Conservation (phyloP, 2,888 invertebrate species). For the Bombyx huttoni region DNA sequence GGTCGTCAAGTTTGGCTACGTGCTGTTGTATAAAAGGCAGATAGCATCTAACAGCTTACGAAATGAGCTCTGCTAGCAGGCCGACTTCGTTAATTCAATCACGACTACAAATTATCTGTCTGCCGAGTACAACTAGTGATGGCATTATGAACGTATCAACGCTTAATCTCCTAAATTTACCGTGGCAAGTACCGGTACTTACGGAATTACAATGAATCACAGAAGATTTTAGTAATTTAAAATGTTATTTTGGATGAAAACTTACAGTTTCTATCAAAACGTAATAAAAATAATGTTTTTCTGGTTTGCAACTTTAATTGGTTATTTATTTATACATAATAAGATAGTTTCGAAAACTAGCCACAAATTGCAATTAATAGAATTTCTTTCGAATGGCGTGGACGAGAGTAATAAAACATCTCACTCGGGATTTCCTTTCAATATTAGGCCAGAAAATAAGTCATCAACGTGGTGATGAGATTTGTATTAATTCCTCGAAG, state of each 20-base stretch:
- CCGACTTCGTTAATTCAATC: constrained; percentile 52
- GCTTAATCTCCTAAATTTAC: constrained; percentile 21
- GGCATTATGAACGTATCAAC: constrained; percentile 5
- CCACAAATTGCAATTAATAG: not conserved
- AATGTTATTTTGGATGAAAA: too few relatives aligned
- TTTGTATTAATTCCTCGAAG: not conserved
- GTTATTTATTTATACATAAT: not conserved
- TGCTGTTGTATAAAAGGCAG: constrained; percentile 17
- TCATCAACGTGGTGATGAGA: not conserved
- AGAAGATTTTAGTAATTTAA: not conserved
- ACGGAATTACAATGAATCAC: constrained; percentile 1
- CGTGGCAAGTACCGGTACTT: constrained; percentile 2
- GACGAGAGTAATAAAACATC: not conserved
- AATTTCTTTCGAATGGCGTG: not conserved
- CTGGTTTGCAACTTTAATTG: not conserved
- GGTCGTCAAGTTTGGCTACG: not conserved
- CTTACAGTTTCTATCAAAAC: too few relatives aligned
- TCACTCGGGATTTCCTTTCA: not conserved
- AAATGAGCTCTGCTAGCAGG: constrained; percentile 32
- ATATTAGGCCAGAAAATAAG: not conserved
- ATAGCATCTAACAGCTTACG: constrained; percentile 39
- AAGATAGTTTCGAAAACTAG: not conserved
- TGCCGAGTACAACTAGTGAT: constrained; percentile 17
- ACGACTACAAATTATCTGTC: constrained; percentile 49
- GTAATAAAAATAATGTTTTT: too few relatives aligned